Evolutionary conservation across 92 coral and sea anemone species (phyloP).

Genomic region (Galaxea fascicularis): DNA sequence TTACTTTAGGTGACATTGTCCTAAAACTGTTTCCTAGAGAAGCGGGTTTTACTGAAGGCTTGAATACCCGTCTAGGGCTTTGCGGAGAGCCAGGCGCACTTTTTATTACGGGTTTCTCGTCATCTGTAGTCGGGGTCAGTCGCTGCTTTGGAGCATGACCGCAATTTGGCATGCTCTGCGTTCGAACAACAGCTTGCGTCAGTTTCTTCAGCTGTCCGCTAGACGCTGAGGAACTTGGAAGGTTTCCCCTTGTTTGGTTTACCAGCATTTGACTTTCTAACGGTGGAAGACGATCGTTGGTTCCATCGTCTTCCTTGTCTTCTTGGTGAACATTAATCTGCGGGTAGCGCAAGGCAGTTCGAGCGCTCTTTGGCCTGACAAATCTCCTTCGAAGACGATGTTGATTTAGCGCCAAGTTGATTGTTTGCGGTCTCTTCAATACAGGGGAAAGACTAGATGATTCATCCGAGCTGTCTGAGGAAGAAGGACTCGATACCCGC

Average conservation of each 20-base stretch:
- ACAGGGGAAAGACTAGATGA: slow-evolving; percentile 18
- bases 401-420: slow-evolving; percentile 27
- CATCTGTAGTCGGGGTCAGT: slow-evolving; percentile 37
- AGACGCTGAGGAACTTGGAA: not conserved
- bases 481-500: slow-evolving; percentile 20
- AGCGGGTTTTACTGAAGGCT: slow-evolving; percentile 27
- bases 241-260: slow-evolving; percentile 1
- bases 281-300: slow-evolving; percentile 30
- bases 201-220: slow-evolving; percentile 4
- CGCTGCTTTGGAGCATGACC: slow-evolving; percentile 44
- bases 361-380: slow-evolving; percentile 47
- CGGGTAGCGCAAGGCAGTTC: slow-evolving; percentile 16
- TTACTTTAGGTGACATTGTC: slow-evolving; percentile 21
- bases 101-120: slow-evolving; percentile 8
- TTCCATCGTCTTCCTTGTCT: slow-evolving; percentile 5
- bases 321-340: not conserved
- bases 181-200: slow-evolving; percentile 25
- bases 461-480: slow-evolving; percentile 50
- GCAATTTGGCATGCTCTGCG: slow-evolving; percentile 37
- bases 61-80: slow-evolving; percentile 16
- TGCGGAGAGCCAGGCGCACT: slow-evolving; percentile 76
- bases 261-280: slow-evolving; percentile 19
- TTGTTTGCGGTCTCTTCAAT: slow-evolving; percentile 33
- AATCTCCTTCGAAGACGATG: slow-evolving; percentile 39
- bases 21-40: not conserved